Conservation (phyloP, 1,140 invertebrate species). For the Cylas formicarius region DNA sequence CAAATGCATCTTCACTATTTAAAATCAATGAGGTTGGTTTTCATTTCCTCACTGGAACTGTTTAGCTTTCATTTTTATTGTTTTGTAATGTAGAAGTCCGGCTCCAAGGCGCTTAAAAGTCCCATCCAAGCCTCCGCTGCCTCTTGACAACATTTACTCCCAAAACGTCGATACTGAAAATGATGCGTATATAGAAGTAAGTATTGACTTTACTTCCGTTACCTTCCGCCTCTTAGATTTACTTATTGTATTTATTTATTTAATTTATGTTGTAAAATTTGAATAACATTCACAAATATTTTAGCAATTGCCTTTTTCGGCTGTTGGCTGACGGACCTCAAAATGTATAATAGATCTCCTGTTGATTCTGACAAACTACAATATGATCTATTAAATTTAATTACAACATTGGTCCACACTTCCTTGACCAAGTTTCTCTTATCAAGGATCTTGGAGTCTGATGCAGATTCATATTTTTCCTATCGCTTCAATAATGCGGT, state of each 20-base stretch:
- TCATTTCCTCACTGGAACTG: background rate
- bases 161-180: conserved; percentile 24
- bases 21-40: conserved; percentile 31
- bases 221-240: background rate
- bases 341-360: background rate
- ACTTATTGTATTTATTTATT: background rate
- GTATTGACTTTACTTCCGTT: conserved; percentile 12
- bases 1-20: conserved; percentile 36
- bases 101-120: conserved; percentile 25
- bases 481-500: no score
- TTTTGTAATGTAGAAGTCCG: conserved; percentile 28
- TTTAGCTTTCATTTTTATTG: conserved; percentile 1
- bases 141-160: conserved; percentile 28
- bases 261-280: background rate
- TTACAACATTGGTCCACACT: no score
- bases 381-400: conserved; percentile 7
- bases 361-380: conserved; percentile 1
- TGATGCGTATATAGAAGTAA: conserved; percentile 33
- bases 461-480: no score
- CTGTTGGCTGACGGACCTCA: background rate
- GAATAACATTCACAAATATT: background rate
- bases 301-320: no score
- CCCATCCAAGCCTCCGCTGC: conserved; percentile 10
- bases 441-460: no score
- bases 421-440: no score